Base-by-base conservation (phyloP, 2,888 invertebrate species). In the Nomada ruficornis region DNA sequence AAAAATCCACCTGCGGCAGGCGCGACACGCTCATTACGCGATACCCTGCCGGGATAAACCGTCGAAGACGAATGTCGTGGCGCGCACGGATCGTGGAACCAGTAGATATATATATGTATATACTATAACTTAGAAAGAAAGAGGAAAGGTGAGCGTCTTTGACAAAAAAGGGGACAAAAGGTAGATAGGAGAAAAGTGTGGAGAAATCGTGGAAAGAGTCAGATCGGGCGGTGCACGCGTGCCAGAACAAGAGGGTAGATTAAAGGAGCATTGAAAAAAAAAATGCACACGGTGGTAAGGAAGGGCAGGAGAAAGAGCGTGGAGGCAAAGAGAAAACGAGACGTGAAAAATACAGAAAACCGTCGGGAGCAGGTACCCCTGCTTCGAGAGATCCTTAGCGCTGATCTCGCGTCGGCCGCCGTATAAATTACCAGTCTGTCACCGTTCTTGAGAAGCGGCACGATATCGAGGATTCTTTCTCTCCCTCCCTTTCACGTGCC, bases 261-360 rank as follows among this genome's bases (percentile, higher is more conserved):
- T 67, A 60, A 77, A 59, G 55, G 57, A 52, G 63, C 55, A 47
- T 54, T 23, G 26, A 62, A 60, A 65, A 79, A 26, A 71, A 75
- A 69, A 20, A 23, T 50, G 47, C 4, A 10, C 26, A 18, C 36
- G 36, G 47, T 13, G 18, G 20, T 10, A 36, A 20, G 50, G 20
- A 20, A 13, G 68, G 68, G 54, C 55, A 47, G 9, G 59, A 64
- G 54, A 69, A 26, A 65, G n/a, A 26, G 60, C 55, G 29, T 10
- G 23, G 59, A 42, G 77, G 67, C 78, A 64, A 65, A 60, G 77
- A 80, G 76, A 63, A 74, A 79, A 82, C 76, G 78, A 73, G 83
- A 88, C 79, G 88, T 88, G 87, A 87, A 86, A 88, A 89, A 88
- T 86, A 88, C 84, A 89, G 89, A 89, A 88, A 88, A 88, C 87